Evolutionary conservation across 2,888 invertebrate species (phyloP).

Genomic region (Drosophila prolongata): DNA sequence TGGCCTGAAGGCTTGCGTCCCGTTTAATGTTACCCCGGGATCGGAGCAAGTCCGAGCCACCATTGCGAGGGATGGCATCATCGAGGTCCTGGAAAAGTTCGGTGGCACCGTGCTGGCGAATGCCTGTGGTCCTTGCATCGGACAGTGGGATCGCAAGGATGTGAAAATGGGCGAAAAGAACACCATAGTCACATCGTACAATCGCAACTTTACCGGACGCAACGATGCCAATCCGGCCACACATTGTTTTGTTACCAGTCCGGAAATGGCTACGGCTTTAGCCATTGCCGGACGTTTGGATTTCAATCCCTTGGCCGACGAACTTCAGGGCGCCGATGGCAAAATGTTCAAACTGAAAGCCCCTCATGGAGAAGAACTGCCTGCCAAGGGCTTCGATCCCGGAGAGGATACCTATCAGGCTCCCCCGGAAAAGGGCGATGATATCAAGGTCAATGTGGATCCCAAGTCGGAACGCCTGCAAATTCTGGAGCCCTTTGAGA

Average conservation of each 20-base stretch:
- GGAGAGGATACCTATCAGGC: conserved; percentile 97
- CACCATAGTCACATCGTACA: conserved; percentile 99
- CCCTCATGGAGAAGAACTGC: conserved; percentile 96
- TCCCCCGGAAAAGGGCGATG: conserved; percentile 87
- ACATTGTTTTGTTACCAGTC: conserved; percentile 96
- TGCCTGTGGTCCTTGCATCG: conserved; percentile 99
- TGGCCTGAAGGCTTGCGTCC: conserved; percentile 96
- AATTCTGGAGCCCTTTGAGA: conserved; percentile 95
- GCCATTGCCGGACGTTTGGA: conserved; percentile 94
- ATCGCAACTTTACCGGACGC: conserved; percentile 98
- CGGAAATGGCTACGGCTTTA: conserved; percentile 98
- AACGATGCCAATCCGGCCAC: conserved; percentile 99
- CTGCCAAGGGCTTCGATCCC: conserved; percentile 97
- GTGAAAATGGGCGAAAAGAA: conserved; percentile 99
- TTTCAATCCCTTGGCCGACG: conserved; percentile 96
- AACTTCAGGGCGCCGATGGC: conserved; percentile 92
- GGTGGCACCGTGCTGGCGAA: conserved; percentile 98
- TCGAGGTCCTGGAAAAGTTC: conserved; percentile 93
- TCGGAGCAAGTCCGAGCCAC: conserved; percentile 99
- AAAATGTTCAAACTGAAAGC: conserved; percentile 94
- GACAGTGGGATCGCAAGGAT: conserved; percentile 99
- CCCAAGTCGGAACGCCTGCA: conserved; percentile 96
- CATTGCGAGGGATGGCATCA: conserved; percentile 98
- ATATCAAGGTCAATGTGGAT: conserved; percentile 91
- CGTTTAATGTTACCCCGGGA: conserved; percentile 99